These are phyloP conservation scores for Ichneumoninae sp. DNA, from an alignment of 2,888 invertebrate species.

Conservation along the genomic window DNA sequence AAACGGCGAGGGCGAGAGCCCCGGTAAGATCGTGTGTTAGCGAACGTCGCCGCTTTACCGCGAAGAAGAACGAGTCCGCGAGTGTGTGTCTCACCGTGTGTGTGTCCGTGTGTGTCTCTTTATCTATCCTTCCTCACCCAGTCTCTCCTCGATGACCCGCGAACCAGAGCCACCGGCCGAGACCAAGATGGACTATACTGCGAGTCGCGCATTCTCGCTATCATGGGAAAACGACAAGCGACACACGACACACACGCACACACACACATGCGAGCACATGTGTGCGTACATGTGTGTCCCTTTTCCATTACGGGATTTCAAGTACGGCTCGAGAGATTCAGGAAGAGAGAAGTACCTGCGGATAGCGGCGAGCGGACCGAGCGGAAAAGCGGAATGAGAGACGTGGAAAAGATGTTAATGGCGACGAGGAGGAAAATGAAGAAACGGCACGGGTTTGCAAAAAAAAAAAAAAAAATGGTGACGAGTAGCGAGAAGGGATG, in stretches of 20 bases:
- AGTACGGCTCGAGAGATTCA: conserved; percentile 41
- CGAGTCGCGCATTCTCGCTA: conserved; percentile 40
- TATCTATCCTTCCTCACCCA: conserved; percentile 10
- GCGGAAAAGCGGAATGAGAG: conserved; percentile 40
- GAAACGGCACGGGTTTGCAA: conserved; percentile 32
- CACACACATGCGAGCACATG: neutral
- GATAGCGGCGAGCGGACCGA: conserved; percentile 13
- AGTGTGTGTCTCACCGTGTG: neutral
- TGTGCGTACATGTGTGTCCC: conserved; percentile 22
- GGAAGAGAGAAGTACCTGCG: conserved; percentile 48
- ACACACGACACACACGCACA: conserved; percentile 13
- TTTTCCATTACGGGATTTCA: conserved; percentile 57
- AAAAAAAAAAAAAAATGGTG: conserved; percentile 34
- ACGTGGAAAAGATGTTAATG: conserved; percentile 18
- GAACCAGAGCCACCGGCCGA: conserved; percentile 47
- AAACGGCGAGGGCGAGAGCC: conserved; percentile 70
- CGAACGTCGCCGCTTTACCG: conserved; percentile 56
- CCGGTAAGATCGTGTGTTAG: conserved; percentile 41
- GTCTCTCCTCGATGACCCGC: conserved; percentile 57
- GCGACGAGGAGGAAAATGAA: conserved; percentile 49
- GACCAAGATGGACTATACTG: conserved; percentile 61
- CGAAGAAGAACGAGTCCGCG: conserved; percentile 53
- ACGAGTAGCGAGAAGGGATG: neutral
- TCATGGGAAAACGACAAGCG: conserved; percentile 45
- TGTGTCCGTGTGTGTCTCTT: neutral